Base-by-base conservation (phyloP, 2,113 vertebrate species). In the Cacatua alba region DNA sequence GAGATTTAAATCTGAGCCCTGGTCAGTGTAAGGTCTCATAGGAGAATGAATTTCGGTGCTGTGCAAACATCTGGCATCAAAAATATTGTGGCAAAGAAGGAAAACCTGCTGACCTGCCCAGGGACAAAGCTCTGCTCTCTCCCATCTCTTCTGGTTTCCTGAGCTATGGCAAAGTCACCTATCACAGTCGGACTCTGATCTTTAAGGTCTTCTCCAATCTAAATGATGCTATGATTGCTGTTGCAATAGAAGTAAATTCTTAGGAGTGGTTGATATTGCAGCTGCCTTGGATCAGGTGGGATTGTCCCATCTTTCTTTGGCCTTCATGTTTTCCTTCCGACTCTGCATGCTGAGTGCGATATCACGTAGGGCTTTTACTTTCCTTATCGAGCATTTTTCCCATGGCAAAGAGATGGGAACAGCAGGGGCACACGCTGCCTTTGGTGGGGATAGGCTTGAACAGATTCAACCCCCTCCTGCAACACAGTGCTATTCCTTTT, bases 21-120 rank as follows among this genome's bases (percentile, higher is more conserved):
- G 51, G 3, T 41, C 1, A 9, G 28, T 4, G 37, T 0, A 0
- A 57, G 33, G 17, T 15, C 46, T 49, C 2, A 0, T 0, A 18
- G 26, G 29, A 52, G n/a, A 48, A 23, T 5, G 17, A 6, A 35
- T 62, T 86, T 26, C 64, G 35, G 37, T n/a, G 64, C 72, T 48
- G 37, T 49, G 84, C 33, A 71, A 51, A 59, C 67, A 17, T 9
- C 9, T 2, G 2, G 17, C 18, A 1, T n/a, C 26, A 1, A 24
- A 41, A 53, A 31, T 35, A 2, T 17, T 1, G 64, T 33, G 37
- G 87, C 18, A 3, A 43, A 57, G 62, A 20, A 69, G 37, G 46
- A 28, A 35, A 59, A 5, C 3, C 23, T 41, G 41, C 68, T 17
- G 5, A 8, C 20, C 53, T 33, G 53, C 21, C 52, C 52, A 8